A percentile compares a stretch with the other conserved stretches of the same genome.
Conservation (phyloP, 2,113 vertebrate species). For the Bubo blakistoni region DNA sequence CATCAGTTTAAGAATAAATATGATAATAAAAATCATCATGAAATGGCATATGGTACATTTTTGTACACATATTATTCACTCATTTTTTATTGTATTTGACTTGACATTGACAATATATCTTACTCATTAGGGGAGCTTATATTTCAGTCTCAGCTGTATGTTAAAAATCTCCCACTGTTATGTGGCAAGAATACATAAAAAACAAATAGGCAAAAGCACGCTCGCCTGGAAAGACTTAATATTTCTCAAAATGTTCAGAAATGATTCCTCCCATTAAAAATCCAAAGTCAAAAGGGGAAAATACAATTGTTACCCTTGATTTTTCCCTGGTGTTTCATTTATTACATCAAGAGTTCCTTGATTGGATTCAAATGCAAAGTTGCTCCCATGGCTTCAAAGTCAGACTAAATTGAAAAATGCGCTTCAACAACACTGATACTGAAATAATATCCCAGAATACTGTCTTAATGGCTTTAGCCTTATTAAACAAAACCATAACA, state of each 20-base stretch:
- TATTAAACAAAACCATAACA: conserved; percentile 40
- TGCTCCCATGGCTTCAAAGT: conserved; percentile 65
- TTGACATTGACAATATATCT: conserved; percentile 61
- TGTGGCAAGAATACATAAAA: conserved; percentile 38
- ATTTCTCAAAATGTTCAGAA: conserved; percentile 46
- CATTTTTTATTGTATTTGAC: conserved; percentile 62
- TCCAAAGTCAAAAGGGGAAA: conserved; percentile 53
- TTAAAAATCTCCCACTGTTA: conserved; percentile 61
- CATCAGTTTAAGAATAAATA: conserved; percentile 24
- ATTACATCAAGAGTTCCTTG: conserved; percentile 56
- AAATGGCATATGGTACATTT: conserved; percentile 54
- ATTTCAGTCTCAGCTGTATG: conserved; percentile 58
- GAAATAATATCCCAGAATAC: conserved; percentile 34
- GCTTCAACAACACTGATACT: conserved; percentile 28
- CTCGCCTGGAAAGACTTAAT: conserved; percentile 2
- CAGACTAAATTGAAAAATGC: conserved; percentile 56
- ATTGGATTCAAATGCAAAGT: conserved; percentile 65
- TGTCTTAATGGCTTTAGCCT: not conserved
- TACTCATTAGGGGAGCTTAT: conserved; percentile 63
- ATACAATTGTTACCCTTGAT: conserved; percentile 58
- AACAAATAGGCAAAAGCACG: conserved; percentile 22
- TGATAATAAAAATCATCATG: not conserved
- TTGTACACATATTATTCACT: conserved; percentile 38
- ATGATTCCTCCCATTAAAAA: conserved; percentile 52
- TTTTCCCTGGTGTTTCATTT: conserved; percentile 63